Percentiles rank a stretch among this genome's conserved stretches.
Conservation (phyloP, 2,113 vertebrate genomes). For the Perca fluviatilis region DNA sequence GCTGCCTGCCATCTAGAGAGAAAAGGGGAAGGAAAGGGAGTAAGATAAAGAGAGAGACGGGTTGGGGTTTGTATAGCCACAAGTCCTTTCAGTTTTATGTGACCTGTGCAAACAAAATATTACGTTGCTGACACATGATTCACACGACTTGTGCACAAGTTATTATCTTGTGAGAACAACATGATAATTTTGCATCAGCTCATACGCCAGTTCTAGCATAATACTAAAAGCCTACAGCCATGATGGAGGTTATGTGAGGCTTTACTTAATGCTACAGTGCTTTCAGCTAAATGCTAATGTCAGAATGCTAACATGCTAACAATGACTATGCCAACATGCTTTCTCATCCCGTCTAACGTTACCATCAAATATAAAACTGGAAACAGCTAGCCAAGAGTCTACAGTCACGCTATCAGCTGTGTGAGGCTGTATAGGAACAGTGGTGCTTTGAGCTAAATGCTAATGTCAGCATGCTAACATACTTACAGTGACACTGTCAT, state of each 20-base stretch:
- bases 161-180: not conserved
- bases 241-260: not conserved
- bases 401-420: not conserved
- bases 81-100: not conserved
- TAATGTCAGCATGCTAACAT: not conserved
- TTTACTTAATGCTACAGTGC: not conserved
- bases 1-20: constrained; percentile 89
- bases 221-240: not conserved
- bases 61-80: not conserved
- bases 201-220: not conserved
- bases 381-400: not conserved
- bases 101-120: constrained; percentile 7
- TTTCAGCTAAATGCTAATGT: not conserved
- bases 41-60: not conserved
- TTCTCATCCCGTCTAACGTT: not conserved
- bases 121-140: not conserved
- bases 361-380: too few species aligned
- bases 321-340: too few species aligned
- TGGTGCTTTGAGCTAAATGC: not conserved
- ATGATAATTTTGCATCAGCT: not conserved
- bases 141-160: not conserved
- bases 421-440: not conserved
- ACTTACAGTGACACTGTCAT: not conserved
- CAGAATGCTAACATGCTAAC: not conserved
- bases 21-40: not conserved